Evolutionary conservation across 1,140 invertebrate species (phyloP), one percentile per base, ranked within the genome.

Genomic region (Orchestia grillus): DNA sequence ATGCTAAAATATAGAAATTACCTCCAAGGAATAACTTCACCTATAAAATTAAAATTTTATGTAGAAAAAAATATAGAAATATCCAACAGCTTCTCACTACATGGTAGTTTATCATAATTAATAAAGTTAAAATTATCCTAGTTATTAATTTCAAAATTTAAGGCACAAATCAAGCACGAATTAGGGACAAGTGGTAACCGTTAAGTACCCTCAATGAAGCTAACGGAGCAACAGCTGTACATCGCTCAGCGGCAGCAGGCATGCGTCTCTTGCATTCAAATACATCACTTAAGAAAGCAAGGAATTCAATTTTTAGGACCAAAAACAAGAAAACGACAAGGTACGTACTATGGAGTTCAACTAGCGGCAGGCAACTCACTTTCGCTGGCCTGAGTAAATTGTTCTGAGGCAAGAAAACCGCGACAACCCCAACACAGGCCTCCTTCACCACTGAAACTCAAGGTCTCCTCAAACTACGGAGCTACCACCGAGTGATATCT

Each of bases 311-410:
- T 36, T 77, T 77, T 28, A 77, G 3, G 11, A 77, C 6, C 47
- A 28, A 3, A 77, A 23, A 77, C 62, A 15, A 77, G 62, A 77
- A 23, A 19, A 23, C 11, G 62, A 77, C 11, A 23, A 77, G 62
- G 3, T 77, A 77, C 11, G 15, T 77, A 1, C 62, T 15, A 23
- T 1, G 62, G 36, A 77, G 62, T 36, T 36, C 11, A 77, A 77
- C 62, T 23, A 3, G 23, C 0, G 36, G 88, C 41, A 42, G 43
- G 11, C 42, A 41, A 44, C 88, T 42, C 28, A 44, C 88, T 90
- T 90, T 90, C 88, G 88, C 88, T 90, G 88, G 88, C 15, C n/a
- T 90, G 88, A 90, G 88, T 28, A 90, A 90, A 90, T 90, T 90
- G 6, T 42, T 41, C 4, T 90, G 88, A 4, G 88, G 88, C 41